Evolutionary conservation across 35 echinoderm and acorn worm genomes (phyloP).

Genomic region (Amphiura filiformis): DNA sequence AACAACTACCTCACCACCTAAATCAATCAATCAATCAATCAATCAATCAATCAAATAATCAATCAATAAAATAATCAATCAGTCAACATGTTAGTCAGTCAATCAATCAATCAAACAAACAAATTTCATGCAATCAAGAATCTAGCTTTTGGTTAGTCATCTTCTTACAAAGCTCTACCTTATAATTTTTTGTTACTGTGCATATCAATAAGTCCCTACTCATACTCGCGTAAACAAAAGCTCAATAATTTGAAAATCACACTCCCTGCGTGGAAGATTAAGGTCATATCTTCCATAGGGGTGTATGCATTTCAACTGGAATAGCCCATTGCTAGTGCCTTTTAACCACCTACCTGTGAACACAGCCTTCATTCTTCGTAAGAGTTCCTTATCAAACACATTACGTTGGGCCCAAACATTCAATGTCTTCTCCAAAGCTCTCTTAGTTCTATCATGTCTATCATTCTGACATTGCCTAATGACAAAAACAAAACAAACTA

Average conservation of each 20-base stretch:
- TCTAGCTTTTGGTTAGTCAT: too few species aligned
- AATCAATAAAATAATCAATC: too few species aligned
- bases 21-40: too few species aligned
- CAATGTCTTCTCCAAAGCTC: constrained; percentile 65
- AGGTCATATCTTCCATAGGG: too few species aligned
- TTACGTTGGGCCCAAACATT: constrained; percentile 81
- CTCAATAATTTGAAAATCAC: not conserved
- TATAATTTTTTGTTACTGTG: not conserved
- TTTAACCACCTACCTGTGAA: constrained; percentile 47
- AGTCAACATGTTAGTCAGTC: too few species aligned
- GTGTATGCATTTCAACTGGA: too few species aligned
- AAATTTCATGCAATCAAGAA: too few species aligned
- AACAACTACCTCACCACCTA: constrained; percentile 9
- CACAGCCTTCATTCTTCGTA: constrained; percentile 48
- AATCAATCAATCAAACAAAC: not conserved
- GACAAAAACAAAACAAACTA: not conserved
- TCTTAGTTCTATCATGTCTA: constrained; percentile 75
- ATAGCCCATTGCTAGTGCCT: not conserved
- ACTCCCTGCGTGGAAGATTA: too few species aligned
- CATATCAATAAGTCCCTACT: not conserved
- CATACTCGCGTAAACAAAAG: not conserved
- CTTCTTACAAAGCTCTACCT: not conserved
- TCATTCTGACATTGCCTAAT: constrained; percentile 10
- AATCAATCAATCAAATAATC: too few species aligned
- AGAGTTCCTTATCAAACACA: constrained; percentile 70